Base-by-base conservation (phyloP, 2,113 vertebrate genomes). In the Rhinoptilus africanus region DNA sequence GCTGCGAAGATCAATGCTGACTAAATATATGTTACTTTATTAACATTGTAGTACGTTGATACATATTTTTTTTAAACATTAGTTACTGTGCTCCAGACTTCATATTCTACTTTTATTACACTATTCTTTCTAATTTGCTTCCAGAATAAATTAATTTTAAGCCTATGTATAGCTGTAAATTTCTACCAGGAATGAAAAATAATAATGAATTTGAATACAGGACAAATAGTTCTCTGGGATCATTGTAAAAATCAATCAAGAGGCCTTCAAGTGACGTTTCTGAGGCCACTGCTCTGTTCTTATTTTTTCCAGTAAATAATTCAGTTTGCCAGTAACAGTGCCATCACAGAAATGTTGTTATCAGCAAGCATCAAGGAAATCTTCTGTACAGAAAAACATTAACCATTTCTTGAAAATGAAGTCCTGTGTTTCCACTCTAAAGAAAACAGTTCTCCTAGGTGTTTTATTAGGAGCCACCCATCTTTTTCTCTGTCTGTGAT, bases 251-350 rank as follows among this genome's bases (percentile, higher is more conserved):
- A 93, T 94, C 67, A 87, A 47, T 96, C 85, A 95, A 76, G 78
- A 82, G 85, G 8, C 80, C 91, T 96, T 96, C 93, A 87, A 79
- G 27, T 94, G 95, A 82, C 83, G 74, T 89, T 88, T 92, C 60
- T 95, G 92, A 96, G 92, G 89, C 82, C 94, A 71, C 15, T 43
- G 21, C 62, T 97, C 43, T 95, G 78, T 91, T 93, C 60, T 78
- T 81, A 64, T n/a, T 84, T n/a, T 83, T 91, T 72, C 43, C 71
- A 93, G 24, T 94, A 93, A 95, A 87, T 91, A 68, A 93, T 14
- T 51, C 79, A 47, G 32, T 64, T 85, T 86, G 34, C 23, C 53
- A 93, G 59, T 59, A 86, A 62, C 12, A 85, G n/a, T 63, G 34
- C 12, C 53, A 88, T 57, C 23, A 66, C 21, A 83, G 51, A 92